Conservation (phyloP, 2,113 vertebrate genomes). For the Potamarius usumacintae region DNA sequence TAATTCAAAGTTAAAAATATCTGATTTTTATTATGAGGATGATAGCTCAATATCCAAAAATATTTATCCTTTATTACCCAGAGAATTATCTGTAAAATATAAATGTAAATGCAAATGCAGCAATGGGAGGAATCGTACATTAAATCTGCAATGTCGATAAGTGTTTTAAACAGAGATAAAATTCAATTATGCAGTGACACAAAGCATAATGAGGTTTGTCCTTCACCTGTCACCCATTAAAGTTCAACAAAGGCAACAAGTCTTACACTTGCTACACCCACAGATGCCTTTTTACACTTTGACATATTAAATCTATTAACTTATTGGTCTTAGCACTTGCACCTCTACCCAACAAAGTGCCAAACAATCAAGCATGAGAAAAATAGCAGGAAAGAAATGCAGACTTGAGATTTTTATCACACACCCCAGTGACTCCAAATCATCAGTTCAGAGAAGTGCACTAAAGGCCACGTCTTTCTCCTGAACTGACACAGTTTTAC, state of each 20-base stretch:
- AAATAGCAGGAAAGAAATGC: conserved; percentile 44
- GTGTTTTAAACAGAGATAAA: background rate
- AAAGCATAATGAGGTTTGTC: background rate
- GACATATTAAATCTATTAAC: background rate
- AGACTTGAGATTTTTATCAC: conserved; percentile 30
- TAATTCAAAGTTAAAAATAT: background rate
- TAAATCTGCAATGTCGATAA: background rate
- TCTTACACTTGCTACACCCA: background rate
- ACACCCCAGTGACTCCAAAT: background rate
- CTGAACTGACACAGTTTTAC: background rate
- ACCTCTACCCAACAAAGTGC: background rate
- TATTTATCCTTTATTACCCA: background rate
- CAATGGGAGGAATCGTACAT: background rate
- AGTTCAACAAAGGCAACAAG: background rate
- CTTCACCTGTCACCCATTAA: background rate
- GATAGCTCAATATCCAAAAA: background rate
- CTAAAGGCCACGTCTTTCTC: background rate
- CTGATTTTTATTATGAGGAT: background rate
- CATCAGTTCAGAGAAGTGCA: background rate
- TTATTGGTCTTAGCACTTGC: background rate
- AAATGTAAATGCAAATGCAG: background rate
- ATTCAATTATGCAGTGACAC: background rate
- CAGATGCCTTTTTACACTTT: background rate
- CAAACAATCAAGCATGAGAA: background rate
- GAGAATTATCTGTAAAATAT: background rate